These are phyloP conservation scores for Eudemis profundana DNA, from an alignment of 2,888 invertebrate species.

Conservation along the genomic window DNA sequence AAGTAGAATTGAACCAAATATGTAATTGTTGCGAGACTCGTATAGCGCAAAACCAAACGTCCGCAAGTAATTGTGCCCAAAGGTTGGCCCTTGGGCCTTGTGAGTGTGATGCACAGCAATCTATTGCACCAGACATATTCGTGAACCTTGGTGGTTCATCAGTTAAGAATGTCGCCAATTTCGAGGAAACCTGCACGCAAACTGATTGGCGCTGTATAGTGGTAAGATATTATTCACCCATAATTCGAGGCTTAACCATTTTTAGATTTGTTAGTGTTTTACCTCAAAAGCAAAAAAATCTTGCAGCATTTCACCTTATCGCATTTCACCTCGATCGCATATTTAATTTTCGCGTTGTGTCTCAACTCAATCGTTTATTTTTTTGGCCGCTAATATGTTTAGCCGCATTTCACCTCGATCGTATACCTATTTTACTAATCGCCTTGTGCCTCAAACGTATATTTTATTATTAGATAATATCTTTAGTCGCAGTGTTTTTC, in stretches of 20 bases:
- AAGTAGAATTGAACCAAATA: background rate
- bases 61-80: background rate
- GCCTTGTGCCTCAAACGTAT: too few relatives aligned
- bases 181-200: constrained; percentile 57
- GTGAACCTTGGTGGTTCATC: background rate
- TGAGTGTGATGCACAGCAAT: background rate
- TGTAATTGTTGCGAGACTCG: constrained; percentile 1
- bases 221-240: constrained; percentile 55
- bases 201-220: constrained; percentile 67
- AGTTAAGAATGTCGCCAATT: constrained; percentile 29
- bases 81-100: background rate
- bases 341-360: too few relatives aligned
- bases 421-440: too few relatives aligned
- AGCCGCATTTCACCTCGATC: too few relatives aligned
- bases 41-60: background rate
- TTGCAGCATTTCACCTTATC: too few relatives aligned
- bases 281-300: too few relatives aligned
- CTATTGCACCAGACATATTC: background rate
- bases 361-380: too few relatives aligned
- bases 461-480: too few relatives aligned
- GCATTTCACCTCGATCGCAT: too few relatives aligned
- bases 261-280: background rate
- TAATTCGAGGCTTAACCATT: too few relatives aligned
- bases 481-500: too few relatives aligned
- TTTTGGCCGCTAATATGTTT: too few relatives aligned